A percentile compares a stretch with the other conserved stretches of the same genome.
Evolutionary conservation across 1,140 invertebrate species (phyloP).

Genomic region (Paraescarpia echinospica): DNA sequence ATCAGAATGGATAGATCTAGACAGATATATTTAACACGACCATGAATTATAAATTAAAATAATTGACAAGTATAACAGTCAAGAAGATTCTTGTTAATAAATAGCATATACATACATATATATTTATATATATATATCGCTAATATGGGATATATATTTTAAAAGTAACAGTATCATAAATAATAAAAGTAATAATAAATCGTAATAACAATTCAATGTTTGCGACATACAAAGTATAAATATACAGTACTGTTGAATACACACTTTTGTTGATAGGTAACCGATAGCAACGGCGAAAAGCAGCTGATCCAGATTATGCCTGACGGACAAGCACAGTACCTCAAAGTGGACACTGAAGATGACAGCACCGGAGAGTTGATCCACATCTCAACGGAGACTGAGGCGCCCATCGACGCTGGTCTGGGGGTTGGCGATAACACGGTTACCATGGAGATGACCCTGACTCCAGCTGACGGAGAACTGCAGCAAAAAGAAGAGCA

Average conservation of each 20-base stretch:
- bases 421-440: neutral
- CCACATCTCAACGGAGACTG: neutral
- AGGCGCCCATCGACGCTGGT: neutral
- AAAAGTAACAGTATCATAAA: too few relatives aligned
- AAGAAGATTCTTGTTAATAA: too few relatives aligned
- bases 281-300: conserved; percentile 14
- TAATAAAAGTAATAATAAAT: neutral
- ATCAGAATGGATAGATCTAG: conserved; percentile 5
- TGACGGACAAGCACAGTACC: conserved; percentile 11
- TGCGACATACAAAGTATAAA: too few relatives aligned
- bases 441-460: conserved; percentile 4
- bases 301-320: conserved; percentile 16
- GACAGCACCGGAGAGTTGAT: neutral
- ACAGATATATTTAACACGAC: too few relatives aligned
- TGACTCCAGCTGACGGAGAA: neutral
- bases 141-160: too few relatives aligned
- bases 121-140: too few relatives aligned
- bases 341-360: neutral
- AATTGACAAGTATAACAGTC: too few relatives aligned
- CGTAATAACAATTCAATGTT: too few relatives aligned
- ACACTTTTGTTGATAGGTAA: neutral
- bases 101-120: too few relatives aligned
- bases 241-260: too few relatives aligned
- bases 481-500: neutral
- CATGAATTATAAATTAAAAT: too few relatives aligned